These are phyloP conservation scores for Triplophysa yarkandensis DNA, from an alignment of 2,797 vertebrate species.

Conservation along the genomic window DNA sequence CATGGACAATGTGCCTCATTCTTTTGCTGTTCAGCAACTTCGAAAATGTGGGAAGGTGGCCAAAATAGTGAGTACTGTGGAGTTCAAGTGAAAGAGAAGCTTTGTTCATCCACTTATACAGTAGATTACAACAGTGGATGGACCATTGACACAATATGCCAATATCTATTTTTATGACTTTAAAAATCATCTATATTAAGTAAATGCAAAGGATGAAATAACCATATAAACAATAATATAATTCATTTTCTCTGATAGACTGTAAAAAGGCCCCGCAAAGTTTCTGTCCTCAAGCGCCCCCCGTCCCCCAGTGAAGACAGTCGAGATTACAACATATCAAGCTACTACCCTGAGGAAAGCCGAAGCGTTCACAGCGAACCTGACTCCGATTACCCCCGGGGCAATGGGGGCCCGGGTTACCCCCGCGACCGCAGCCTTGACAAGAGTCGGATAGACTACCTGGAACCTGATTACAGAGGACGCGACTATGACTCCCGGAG, in stretches of 20 bases:
- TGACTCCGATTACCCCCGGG: conserved; percentile 80
- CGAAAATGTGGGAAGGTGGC: conserved; percentile 94
- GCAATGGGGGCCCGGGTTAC: conserved; percentile 69
- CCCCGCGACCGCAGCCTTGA: conserved; percentile 68
- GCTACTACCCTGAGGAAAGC: conserved; percentile 83
- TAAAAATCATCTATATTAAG: not conserved
- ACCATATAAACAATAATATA: not conserved
- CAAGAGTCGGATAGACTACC: conserved; percentile 60
- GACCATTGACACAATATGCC: too few relatives aligned
- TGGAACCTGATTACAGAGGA: conserved; percentile 72
- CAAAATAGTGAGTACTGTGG: conserved; percentile 83
- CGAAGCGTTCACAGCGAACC: conserved; percentile 77
- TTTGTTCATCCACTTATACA: not conserved
- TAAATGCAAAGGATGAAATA: not conserved
- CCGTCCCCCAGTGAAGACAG: conserved; percentile 77
- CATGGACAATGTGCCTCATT: conserved; percentile 92
- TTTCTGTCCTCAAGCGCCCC: conserved; percentile 74
- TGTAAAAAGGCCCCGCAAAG: conserved; percentile 89
- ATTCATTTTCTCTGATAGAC: conserved; percentile 69
- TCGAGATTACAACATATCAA: conserved; percentile 75
- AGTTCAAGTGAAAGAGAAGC: not conserved
- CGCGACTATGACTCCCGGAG: conserved; percentile 64
- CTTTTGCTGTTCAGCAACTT: conserved; percentile 92
- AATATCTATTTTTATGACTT: not conserved
- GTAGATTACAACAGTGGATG: too few relatives aligned